A percentile compares a stretch with the other conserved stretches of the same genome.
These are phyloP conservation scores for Urocolius indicus DNA, from an alignment of 2,113 vertebrate genomes.

Conservation along the genomic window DNA sequence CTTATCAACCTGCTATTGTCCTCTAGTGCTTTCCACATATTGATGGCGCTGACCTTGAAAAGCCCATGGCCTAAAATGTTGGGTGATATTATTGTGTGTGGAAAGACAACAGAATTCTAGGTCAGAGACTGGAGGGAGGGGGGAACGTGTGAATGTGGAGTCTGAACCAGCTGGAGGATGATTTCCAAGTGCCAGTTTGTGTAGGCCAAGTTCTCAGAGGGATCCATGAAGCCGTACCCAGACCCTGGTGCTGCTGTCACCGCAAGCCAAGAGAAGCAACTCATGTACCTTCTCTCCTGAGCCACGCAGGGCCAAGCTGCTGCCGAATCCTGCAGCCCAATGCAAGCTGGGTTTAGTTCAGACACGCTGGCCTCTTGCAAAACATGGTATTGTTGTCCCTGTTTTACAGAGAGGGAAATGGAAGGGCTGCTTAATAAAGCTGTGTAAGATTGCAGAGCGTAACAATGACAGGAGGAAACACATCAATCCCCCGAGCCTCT, in stretches of 20 bases:
- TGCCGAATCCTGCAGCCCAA: accelerated
- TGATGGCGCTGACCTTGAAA: slow-evolving; percentile 54
- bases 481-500: neutral
- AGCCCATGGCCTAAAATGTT: slow-evolving; percentile 8
- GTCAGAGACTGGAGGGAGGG: neutral
- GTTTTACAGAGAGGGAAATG: neutral
- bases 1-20: slow-evolving; percentile 62
- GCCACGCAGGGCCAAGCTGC: neutral
- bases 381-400: neutral
- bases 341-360: neutral
- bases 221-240: neutral
- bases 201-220: neutral
- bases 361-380: neutral
- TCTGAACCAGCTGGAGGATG: neutral
- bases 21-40: slow-evolving; percentile 42
- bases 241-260: neutral
- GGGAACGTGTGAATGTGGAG: neutral
- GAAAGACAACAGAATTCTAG: slow-evolving; percentile 31
- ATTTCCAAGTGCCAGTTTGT: neutral
- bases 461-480: neutral
- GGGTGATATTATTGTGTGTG: slow-evolving; percentile 24
- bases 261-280: neutral
- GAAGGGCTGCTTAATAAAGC: neutral
- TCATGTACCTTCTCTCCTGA: neutral
- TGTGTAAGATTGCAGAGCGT: neutral